Base-by-base conservation (phyloP, 2,797 vertebrate species). In the Xyrichtys novacula region DNA sequence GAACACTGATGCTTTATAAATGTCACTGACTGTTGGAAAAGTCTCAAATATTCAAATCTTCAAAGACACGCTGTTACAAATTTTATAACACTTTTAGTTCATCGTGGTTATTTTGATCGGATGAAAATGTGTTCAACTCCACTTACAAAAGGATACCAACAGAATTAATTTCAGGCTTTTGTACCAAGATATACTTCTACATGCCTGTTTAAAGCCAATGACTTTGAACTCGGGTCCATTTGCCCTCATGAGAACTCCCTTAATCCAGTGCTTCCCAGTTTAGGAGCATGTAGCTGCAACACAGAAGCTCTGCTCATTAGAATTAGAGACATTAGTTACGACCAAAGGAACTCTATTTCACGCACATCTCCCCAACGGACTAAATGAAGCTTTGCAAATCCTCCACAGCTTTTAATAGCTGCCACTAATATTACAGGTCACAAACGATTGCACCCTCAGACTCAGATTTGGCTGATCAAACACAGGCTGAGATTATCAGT, bases 321-420 rank as follows among this genome's bases (percentile, higher is more conserved):
- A 88, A 90, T 89, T 85, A 89, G 81, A 86, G 83, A 84, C 86
- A 92, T 93, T 91, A 91, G 88, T 89, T 91, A 91, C 88, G 86
- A 93, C 83, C 90, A 91, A 89, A 91, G 87, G 85, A 91, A 91
- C 85, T 84, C 88, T 90, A 92, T 92, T 91, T 92, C 89, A 92
- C 81, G 89, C 90, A 91, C 89, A 85, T 92, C 85, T 89, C 74
- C 81, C 85, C 73, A 49, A 76, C 80, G 72, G 83, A 88, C 85
- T 93, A 91, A 93, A 93, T 93, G 89, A 88, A 88, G 88, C 90
- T 85, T 86, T 83, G 76, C 89, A 88, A 90, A 93, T 92, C 87
- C 89, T 88, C 87, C 65, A 67, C 86, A 81, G 85, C 87, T 92
- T 91, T 92, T 92, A 93, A 91, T 91, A 92, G 92, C 86, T 78